A percentile compares a stretch with the other conserved stretches of the same genome.
phyloP scores from a whole-genome alignment of 2,797 vertebrate species.

The Trematomus bernacchii region DNA sequence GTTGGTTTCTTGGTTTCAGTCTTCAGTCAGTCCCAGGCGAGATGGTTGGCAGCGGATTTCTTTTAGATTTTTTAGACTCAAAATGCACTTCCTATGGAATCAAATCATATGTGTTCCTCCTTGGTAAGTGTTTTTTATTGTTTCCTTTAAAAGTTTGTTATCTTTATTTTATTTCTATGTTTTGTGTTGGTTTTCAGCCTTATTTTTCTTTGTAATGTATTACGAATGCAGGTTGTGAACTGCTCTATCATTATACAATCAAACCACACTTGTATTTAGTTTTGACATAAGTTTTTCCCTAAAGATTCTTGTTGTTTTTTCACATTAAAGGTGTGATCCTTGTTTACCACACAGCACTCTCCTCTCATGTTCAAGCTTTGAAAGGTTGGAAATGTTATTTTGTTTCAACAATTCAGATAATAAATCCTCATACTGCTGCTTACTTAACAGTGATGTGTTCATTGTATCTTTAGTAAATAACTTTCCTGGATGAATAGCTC shows the following conservation, averaged over 20 bases:
- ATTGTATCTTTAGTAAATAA: not conserved
- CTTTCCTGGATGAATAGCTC: not conserved
- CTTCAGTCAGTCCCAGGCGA: not conserved
- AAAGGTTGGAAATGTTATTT: constrained; percentile 32
- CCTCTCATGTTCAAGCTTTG: not conserved
- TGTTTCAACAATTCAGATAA: not conserved
- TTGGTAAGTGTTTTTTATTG: constrained; percentile 44
- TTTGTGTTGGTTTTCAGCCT: not conserved
- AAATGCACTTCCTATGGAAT: constrained; percentile 9
- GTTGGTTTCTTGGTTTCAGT: constrained; percentile 25
- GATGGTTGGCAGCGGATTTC: constrained; percentile 32
- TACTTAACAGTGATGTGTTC: not conserved
- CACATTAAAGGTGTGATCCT: constrained; percentile 56
- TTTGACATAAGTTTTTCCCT: too few relatives aligned
- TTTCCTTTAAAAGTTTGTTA: too few relatives aligned
- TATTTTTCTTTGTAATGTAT: not conserved
- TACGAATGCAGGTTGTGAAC: not conserved
- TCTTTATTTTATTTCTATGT: not conserved
- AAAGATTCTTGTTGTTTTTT: not conserved
- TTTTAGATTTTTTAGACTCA: not conserved
- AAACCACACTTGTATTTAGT: too few relatives aligned
- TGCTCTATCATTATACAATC: not conserved
- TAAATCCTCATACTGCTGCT: not conserved
- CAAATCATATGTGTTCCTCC: constrained; percentile 2
- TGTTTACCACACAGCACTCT: not conserved